These are phyloP conservation scores for Dicyrtomina minuta DNA, from an alignment of 2,888 invertebrate species.

Conservation along the genomic window DNA sequence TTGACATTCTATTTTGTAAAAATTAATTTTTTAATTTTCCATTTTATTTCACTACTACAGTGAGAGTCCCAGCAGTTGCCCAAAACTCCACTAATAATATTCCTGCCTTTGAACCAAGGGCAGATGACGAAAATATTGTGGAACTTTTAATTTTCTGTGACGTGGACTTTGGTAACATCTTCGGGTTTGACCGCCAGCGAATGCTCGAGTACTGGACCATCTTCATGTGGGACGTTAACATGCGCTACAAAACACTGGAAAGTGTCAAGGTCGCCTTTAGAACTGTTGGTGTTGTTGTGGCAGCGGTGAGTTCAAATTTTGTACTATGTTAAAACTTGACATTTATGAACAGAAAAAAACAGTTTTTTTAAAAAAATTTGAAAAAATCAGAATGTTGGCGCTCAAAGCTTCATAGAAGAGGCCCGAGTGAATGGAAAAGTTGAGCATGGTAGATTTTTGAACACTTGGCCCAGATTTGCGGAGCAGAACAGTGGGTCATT, in stretches of 20 bases:
- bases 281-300: slow-evolving; percentile 36
- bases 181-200: slow-evolving; percentile 26
- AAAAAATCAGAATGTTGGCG: no score
- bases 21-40: no score
- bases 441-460: slow-evolving; percentile 37
- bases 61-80: no score
- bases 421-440: slow-evolving; percentile 40
- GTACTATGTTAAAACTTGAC: no score
- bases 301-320: slow-evolving; percentile 22
- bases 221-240: slow-evolving; percentile 45
- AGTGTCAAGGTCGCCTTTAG: slow-evolving; percentile 34
- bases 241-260: slow-evolving; percentile 37
- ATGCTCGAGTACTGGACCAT: slow-evolving; percentile 43
- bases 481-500: slow-evolving; percentile 5
- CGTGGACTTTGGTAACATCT: slow-evolving; percentile 39
- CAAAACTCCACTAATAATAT: no score
- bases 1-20: no score
- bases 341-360: no score
- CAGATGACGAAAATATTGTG: slow-evolving; percentile 11
- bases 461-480: slow-evolving; percentile 31
- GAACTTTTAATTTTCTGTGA: slow-evolving; percentile 38
- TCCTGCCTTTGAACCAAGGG: no score
- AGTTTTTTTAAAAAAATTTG: no score
- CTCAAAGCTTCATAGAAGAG: slow-evolving; percentile 44
- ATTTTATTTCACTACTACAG: no score